phyloP scores from a whole-genome alignment of 2,113 vertebrate genomes.

The Mastomys coucha region DNA sequence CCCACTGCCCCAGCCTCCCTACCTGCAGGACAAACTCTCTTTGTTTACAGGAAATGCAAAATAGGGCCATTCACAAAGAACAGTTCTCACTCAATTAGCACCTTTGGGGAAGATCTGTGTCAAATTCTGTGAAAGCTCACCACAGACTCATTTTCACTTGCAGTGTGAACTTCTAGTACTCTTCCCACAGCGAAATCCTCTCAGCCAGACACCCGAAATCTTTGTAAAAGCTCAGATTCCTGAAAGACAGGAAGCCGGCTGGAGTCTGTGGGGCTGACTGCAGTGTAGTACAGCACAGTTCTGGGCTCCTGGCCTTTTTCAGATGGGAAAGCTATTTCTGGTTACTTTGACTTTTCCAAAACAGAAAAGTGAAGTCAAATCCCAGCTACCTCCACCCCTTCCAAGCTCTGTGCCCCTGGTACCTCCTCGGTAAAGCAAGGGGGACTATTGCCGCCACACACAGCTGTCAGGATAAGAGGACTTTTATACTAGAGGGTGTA shows the following conservation, averaged over 20 bases:
- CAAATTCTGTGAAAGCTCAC: background rate
- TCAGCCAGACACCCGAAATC: no score
- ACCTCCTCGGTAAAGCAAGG: background rate
- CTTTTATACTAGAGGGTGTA: background rate
- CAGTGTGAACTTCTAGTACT: conserved; percentile 45
- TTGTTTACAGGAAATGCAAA: background rate
- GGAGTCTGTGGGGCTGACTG: background rate
- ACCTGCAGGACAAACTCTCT: background rate
- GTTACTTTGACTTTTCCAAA: background rate
- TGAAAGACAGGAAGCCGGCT: background rate
- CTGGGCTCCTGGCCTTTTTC: background rate
- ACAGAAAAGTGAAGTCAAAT: background rate
- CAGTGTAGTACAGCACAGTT: fast-evolving
- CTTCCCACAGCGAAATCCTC: background rate
- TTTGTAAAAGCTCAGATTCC: background rate
- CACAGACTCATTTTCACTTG: background rate
- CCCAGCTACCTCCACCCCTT: background rate
- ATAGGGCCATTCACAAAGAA: conserved; percentile 2
- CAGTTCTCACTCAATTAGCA: conserved; percentile 37
- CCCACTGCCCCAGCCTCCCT: fast-evolving
- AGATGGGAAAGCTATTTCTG: background rate
- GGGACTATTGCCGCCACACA: no score
- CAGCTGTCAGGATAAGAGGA: background rate
- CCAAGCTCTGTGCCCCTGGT: background rate
- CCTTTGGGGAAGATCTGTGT: background rate